Evolutionary conservation across 1,140 invertebrate species (phyloP).

Genomic region (Megathymus violae): DNA sequence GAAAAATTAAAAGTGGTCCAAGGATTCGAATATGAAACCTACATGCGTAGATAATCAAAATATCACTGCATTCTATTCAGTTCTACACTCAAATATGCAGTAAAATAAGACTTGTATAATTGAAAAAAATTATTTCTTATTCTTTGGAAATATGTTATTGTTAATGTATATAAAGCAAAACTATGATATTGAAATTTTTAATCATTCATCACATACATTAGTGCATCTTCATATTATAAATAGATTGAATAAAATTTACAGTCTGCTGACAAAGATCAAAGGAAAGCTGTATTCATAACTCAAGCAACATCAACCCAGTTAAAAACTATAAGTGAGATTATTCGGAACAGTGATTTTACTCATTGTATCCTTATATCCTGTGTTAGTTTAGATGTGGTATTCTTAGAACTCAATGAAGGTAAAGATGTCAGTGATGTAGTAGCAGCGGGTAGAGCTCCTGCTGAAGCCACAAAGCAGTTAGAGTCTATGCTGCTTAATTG

Average conservation of each 20-base stretch:
- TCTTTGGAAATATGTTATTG: too few relatives aligned
- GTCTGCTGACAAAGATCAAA: constrained; percentile 68
- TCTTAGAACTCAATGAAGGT: constrained; percentile 67
- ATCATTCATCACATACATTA: too few relatives aligned
- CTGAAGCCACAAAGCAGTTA: constrained; percentile 64
- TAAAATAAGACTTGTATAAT: too few relatives aligned
- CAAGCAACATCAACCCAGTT: constrained; percentile 79
- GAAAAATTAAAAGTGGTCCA: too few relatives aligned
- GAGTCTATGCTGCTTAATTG: constrained; percentile 66
- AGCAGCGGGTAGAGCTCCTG: constrained; percentile 53
- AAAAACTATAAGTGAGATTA: constrained; percentile 82
- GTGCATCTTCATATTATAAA: too few relatives aligned
- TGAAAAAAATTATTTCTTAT: too few relatives aligned
- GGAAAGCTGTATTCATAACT: constrained; percentile 86
- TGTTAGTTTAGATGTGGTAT: constrained; percentile 70
- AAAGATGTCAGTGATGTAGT: constrained; percentile 69
- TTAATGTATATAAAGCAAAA: too few relatives aligned
- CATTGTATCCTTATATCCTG: constrained; percentile 84
- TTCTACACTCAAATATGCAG: too few relatives aligned
- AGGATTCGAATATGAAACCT: too few relatives aligned
- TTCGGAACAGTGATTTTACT: constrained; percentile 83
- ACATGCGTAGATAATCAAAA: too few relatives aligned
- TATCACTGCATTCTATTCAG: too few relatives aligned
- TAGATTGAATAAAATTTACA: constrained; percentile 44
- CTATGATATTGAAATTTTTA: too few relatives aligned